A percentile compares a stretch with the other conserved stretches of the same genome.
phyloP scores from a whole-genome alignment of 2,888 invertebrate genomes.

The Eledone cirrhosa region DNA sequence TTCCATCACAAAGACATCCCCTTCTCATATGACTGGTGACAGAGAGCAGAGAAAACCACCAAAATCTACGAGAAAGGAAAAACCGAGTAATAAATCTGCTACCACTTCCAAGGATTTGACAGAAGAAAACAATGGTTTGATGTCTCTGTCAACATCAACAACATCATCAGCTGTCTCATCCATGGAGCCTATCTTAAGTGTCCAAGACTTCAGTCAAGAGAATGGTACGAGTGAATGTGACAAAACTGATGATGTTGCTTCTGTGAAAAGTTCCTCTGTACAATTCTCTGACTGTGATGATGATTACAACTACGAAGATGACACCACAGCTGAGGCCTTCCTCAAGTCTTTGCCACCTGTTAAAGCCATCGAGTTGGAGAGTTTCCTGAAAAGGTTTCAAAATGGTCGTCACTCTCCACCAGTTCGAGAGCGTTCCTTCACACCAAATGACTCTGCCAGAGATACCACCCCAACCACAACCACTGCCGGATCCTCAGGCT shows the following conservation, averaged over 20 bases:
- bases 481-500: too few species aligned
- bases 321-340: conserved; percentile 47
- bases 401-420: conserved; percentile 42
- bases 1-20: too few species aligned
- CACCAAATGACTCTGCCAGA: conserved; percentile 36
- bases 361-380: conserved; percentile 43
- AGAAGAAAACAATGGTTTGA: neutral
- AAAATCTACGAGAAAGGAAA: neutral
- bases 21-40: too few species aligned
- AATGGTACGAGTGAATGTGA: neutral
- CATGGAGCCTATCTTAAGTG: neutral
- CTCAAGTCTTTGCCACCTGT: conserved; percentile 47
- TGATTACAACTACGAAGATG: conserved; percentile 23
- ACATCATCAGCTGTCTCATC: neutral
- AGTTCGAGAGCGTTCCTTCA: conserved; percentile 48
- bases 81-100: neutral
- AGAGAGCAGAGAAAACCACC: neutral
- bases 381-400: conserved; percentile 38
- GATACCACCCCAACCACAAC: neutral
- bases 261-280: neutral
- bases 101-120: neutral
- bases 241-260: neutral
- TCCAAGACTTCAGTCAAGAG: neutral
- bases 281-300: conserved; percentile 26
- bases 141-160: neutral